Conservation (phyloP, 2,888 invertebrate species). For the Dynastes grantii region DNA sequence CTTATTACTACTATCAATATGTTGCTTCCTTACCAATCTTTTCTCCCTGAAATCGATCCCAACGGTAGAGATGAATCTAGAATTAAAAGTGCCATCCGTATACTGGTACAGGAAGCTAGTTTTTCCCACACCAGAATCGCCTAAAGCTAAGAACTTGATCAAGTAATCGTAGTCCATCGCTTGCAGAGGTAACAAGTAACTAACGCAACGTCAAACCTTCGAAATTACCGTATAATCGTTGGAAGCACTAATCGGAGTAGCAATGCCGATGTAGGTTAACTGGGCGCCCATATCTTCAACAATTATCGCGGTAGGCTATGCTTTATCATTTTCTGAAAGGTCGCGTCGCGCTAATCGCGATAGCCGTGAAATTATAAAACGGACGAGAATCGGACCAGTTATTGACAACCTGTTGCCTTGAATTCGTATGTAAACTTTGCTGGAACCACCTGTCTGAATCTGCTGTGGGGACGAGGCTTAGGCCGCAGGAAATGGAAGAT, state of each 20-base stretch:
- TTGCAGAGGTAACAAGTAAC: not conserved
- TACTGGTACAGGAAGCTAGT: conserved; percentile 97
- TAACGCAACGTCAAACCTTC: conserved; percentile 20
- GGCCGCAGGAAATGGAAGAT: not conserved
- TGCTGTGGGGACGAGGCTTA: not conserved
- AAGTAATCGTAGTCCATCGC: conserved; percentile 91
- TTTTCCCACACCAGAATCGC: conserved; percentile 98
- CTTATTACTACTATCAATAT: conserved; percentile 52
- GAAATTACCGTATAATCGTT: conserved; percentile 6
- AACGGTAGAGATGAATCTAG: conserved; percentile 95
- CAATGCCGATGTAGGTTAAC: conserved; percentile 35
- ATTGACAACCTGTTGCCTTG: conserved; percentile 41
- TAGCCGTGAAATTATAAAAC: conserved; percentile 20
- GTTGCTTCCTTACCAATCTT: conserved; percentile 80
- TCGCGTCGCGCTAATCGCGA: conserved; percentile 8
- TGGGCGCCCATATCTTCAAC: conserved; percentile 24
- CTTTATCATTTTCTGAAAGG: conserved; percentile 13
- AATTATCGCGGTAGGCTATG: conserved; percentile 22
- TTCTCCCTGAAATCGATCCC: conserved; percentile 99
- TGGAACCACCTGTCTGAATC: conserved; percentile 39
- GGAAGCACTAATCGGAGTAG: too few relatives aligned
- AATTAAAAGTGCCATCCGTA: conserved; percentile 93
- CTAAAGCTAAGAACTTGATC: conserved; percentile 93
- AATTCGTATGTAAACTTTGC: conserved; percentile 2
- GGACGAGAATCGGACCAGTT: not conserved